Evolutionary conservation across 2,888 invertebrate genomes (phyloP).

Genomic region (Panorpa germanica): DNA sequence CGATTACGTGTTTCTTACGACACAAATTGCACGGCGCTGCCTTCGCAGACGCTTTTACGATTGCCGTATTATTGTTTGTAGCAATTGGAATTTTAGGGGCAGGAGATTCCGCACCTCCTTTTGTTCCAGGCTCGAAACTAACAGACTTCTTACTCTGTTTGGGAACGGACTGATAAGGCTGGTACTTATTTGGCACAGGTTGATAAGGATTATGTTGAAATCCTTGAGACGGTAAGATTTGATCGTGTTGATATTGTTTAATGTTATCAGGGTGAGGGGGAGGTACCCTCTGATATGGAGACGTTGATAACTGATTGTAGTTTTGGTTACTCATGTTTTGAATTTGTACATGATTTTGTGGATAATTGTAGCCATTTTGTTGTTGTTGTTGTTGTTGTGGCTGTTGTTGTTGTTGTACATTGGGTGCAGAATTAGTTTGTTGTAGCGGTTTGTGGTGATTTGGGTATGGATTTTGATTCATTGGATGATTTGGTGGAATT

Average conservation of each 20-base stretch:
- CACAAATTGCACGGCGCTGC: constrained; percentile 69
- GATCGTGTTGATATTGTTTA: constrained; percentile 15
- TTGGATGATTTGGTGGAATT: constrained; percentile 14
- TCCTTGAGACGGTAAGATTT: constrained; percentile 7
- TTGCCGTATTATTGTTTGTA: constrained; percentile 21
- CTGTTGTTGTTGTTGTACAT: constrained; percentile 5
- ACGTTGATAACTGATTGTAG: constrained; percentile 12
- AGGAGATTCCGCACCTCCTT: constrained; percentile 39
- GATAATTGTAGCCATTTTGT: constrained; percentile 8
- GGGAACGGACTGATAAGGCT: constrained; percentile 7
- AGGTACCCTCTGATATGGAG: constrained; percentile 41
- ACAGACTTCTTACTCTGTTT: constrained; percentile 45
- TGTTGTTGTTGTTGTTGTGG: too few species aligned
- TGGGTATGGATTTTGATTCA: constrained; percentile 9
- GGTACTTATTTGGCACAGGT: constrained; percentile 10
- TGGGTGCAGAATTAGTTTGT: constrained; percentile 5
- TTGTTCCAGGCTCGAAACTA: constrained; percentile 54
- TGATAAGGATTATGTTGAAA: constrained; percentile 9
- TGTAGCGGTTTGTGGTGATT: constrained; percentile 8
- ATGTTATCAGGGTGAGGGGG: constrained; percentile 28
- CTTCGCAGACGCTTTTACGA: constrained; percentile 28
- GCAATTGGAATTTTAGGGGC: constrained; percentile 8
- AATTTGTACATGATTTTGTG: constrained; percentile 7
- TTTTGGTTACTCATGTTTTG: constrained; percentile 5
- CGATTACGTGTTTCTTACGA: constrained; percentile 61